Evolutionary conservation across 2,888 invertebrate species (phyloP).

Genomic region (Sarcophaga subvicina): DNA sequence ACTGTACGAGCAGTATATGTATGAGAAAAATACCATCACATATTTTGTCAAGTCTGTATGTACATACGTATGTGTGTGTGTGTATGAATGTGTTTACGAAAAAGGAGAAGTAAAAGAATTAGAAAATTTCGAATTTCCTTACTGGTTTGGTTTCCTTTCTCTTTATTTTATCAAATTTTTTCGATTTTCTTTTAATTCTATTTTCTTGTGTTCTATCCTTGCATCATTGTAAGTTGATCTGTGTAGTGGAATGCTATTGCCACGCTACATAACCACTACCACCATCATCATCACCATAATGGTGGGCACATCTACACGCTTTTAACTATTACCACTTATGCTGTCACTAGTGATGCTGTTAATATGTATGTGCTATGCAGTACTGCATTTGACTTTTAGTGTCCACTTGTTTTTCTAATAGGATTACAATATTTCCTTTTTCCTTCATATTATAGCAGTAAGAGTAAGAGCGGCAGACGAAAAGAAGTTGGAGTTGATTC

Average conservation of each 20-base stretch:
- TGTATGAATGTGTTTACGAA: background rate
- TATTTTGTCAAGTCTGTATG: constrained; percentile 52
- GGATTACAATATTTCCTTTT: constrained; percentile 53
- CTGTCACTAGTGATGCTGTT: constrained; percentile 5
- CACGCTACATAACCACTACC: background rate
- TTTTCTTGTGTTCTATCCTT: constrained; percentile 2
- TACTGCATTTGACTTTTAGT: constrained; percentile 68
- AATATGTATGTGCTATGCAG: background rate
- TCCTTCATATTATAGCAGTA: background rate
- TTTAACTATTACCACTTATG: constrained; percentile 2
- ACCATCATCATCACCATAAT: background rate
- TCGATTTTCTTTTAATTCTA: constrained; percentile 18
- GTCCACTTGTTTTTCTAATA: constrained; percentile 67
- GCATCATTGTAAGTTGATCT: background rate
- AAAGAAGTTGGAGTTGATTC: background rate
- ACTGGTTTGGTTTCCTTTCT: constrained; percentile 60
- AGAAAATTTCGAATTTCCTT: constrained; percentile 56
- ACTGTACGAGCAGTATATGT: constrained; percentile 9
- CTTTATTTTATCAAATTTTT: constrained; percentile 30
- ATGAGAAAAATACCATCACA: constrained; percentile 63
- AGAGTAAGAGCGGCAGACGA: too few relatives aligned
- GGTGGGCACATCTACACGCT: background rate
- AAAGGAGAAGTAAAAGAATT: constrained; percentile 12
- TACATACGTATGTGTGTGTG: background rate
- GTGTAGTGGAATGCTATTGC: too few relatives aligned